Evolutionary conservation across 2,113 vertebrate genomes (phyloP), one percentile per base, ranked within the genome.

Genomic region (Coryphaenoides rupestris): DNA sequence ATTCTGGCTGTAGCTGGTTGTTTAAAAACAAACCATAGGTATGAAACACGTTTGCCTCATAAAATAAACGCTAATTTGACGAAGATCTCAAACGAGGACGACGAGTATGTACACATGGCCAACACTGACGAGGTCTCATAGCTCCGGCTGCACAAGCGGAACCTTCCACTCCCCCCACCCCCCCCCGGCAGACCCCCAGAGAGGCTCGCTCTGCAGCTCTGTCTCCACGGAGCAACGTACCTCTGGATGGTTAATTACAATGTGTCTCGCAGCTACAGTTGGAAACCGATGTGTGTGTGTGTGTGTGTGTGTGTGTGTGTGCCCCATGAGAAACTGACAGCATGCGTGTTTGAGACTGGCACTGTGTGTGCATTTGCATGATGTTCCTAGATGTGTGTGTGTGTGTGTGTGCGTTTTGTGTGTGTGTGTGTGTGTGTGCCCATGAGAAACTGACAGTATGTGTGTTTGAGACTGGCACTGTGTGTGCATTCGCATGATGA

Each of bases 191-290:
- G 69, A 69, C 77, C 74, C 69, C 12, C 62, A 33, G 75, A 81
- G 78, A 78, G 63, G 54, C 75, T 55, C 65, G 62, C 69, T 73
- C 70, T 15, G 21, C 46, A 21, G 21, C 57, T 53, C 70, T 2
- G 33, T 40, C 33, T 40, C 33, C 33, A 40, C 9, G 33, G 33
- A 79, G 63, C 78, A 79, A 80, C 65, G 66, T 77, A 79, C 75
- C 73, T 75, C 75, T 76, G 72, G 69, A 69, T 74, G 71, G 60
- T 78, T 87, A 83, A 84, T 84, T 86, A 84, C 73, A 78, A 63
- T n/a, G 63, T 80, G 84, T 81, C 83, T 83, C 82, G 60, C 65
- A 57, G 84, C 82, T 81, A 84, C 84, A 82, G 72, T 58, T 57
- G 62, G 55, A 62, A 65, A 57, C 28, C 21, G 50, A 45, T 62